Conservation (phyloP, 2,797 vertebrate species). For the Tachyglossus aculeatus region DNA sequence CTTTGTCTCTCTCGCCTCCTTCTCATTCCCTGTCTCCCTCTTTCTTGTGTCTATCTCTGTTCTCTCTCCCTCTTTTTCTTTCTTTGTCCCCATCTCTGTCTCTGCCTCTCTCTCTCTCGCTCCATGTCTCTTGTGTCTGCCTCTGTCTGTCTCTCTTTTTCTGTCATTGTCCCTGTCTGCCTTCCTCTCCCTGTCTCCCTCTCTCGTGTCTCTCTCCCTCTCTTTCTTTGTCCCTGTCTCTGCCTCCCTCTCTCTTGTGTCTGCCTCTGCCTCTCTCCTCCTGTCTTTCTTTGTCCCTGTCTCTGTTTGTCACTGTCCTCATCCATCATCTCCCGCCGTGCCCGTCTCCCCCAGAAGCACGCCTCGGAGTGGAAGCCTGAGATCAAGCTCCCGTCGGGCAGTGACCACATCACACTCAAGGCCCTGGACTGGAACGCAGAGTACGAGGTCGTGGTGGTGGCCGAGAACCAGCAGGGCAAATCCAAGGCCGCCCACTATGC, state of each 20-base stretch:
- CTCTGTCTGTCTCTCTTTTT: no score
- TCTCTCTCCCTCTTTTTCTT: no score
- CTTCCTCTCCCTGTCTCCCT: not conserved
- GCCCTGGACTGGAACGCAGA: constrained; percentile 93
- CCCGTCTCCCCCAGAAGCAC: constrained; percentile 73
- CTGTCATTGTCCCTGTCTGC: no score
- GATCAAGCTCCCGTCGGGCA: constrained; percentile 83
- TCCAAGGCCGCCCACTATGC: constrained; percentile 85
- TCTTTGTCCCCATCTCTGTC: no score
- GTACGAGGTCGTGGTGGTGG: constrained; percentile 89
- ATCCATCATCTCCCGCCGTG: not conserved
- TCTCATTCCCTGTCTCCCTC: no score
- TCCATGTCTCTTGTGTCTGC: no score
- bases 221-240: not conserved
- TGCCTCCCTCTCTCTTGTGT: no score
- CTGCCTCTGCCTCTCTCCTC: no score
- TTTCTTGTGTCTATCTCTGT: no score
- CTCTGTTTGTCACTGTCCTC: not conserved
- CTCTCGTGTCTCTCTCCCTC: not conserved
- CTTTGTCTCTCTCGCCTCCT: no score
- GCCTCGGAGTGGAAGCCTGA: constrained; percentile 89
- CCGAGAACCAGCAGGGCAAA: constrained; percentile 93
- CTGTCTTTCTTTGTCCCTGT: no score
- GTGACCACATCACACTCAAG: constrained; percentile 84
- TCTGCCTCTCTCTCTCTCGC: no score